Evolutionary conservation across 1,140 invertebrate species (phyloP).

Genomic region (Cotesia chilonis): DNA sequence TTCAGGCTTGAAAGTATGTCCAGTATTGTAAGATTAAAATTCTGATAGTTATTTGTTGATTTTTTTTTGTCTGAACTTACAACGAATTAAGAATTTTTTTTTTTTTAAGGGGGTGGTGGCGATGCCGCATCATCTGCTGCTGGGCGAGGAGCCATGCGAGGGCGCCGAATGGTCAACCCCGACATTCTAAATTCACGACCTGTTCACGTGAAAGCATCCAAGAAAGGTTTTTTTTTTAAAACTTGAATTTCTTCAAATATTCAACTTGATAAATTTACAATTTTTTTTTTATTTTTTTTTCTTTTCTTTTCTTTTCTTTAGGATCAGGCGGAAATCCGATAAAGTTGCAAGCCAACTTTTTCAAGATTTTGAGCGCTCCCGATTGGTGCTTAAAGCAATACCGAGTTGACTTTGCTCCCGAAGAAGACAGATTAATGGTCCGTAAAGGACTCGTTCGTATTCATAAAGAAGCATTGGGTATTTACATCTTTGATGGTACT

Average conservation of each 20-base stretch:
- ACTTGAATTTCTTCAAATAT: not conserved
- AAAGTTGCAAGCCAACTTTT: slow-evolving; percentile 77
- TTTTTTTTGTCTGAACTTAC: not conserved
- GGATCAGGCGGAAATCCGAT: slow-evolving; percentile 68
- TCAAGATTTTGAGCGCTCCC: slow-evolving; percentile 71
- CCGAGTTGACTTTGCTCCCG: slow-evolving; percentile 79
- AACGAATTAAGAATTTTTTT: not conserved
- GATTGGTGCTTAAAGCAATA: slow-evolving; percentile 85
- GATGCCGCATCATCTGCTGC: slow-evolving; percentile 21
- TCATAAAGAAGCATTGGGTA: slow-evolving; percentile 68
- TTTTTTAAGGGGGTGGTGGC: not conserved
- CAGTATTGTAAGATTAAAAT: too few species aligned
- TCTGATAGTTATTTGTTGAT: not conserved
- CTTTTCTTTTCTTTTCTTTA: slow-evolving; percentile 46
- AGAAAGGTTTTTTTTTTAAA: slow-evolving; percentile 41
- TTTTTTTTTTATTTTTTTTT: slow-evolving; percentile 24
- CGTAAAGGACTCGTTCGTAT: slow-evolving; percentile 70
- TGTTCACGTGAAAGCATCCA: slow-evolving; percentile 12
- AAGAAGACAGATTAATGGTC: slow-evolving; percentile 73
- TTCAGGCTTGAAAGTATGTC: not conserved
- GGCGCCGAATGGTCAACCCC: slow-evolving; percentile 36
- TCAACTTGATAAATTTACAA: not conserved
- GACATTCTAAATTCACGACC: slow-evolving; percentile 46
- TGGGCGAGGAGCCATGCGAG: slow-evolving; percentile 46
- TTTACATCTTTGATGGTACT: slow-evolving; percentile 67